Percentiles rank a stretch among this genome's conserved stretches.
Evolutionary conservation across 2,797 vertebrate genomes (phyloP).

Genomic region (Leucoraja ocellata): DNA sequence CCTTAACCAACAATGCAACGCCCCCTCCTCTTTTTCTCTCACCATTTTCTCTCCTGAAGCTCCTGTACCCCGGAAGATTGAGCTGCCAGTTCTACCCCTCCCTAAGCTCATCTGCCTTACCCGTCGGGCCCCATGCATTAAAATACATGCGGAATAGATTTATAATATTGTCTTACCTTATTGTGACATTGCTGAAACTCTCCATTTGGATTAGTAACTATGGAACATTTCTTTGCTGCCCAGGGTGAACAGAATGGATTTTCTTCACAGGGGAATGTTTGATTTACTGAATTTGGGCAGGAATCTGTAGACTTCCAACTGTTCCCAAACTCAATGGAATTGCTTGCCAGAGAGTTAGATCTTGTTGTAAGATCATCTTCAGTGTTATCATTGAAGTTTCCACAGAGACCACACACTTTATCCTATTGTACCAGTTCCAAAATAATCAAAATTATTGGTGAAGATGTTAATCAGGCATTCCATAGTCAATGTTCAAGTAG

Average conservation of each 20-base stretch:
- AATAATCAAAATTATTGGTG: background rate
- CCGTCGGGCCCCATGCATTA: no score
- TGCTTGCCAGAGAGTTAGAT: slow-evolving; percentile 45
- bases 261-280: slow-evolving; percentile 66
- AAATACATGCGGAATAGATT: background rate
- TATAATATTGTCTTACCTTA: slow-evolving; percentile 55
- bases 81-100: no score
- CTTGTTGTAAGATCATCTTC: slow-evolving; percentile 57
- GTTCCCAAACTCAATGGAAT: background rate
- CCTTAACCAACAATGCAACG: no score
- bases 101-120: no score
- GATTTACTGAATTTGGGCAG: slow-evolving; percentile 61
- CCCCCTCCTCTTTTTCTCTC: no score
- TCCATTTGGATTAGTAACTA: slow-evolving; percentile 55
- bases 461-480: background rate
- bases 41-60: no score
- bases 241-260: slow-evolving; percentile 69
- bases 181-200: slow-evolving; percentile 65
- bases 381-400: slow-evolving; percentile 61
- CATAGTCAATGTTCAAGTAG: background rate
- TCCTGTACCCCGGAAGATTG: no score
- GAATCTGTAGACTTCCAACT: slow-evolving; percentile 39
- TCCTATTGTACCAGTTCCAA: slow-evolving; percentile 46
- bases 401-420: slow-evolving; percentile 61
- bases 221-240: slow-evolving; percentile 69